Percentiles rank a stretch among this genome's conserved stretches.
These are phyloP conservation scores for Castor canadensis DNA, from an alignment of 2,113 vertebrate genomes.

Conservation along the genomic window DNA sequence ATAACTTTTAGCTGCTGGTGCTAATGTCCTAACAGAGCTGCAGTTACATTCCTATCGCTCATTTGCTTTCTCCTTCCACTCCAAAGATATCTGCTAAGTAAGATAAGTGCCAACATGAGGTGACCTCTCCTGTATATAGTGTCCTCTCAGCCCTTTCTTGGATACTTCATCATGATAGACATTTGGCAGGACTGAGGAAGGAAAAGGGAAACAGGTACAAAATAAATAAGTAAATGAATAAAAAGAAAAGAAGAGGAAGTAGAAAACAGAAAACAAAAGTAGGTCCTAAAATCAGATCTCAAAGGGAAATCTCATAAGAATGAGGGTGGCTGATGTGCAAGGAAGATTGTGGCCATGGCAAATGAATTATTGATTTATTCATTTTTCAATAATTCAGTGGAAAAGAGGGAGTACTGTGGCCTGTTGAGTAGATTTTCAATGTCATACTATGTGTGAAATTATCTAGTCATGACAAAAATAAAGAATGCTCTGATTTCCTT, in stretches of 20 bases:
- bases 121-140: background rate
- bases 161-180: background rate
- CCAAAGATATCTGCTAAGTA: background rate
- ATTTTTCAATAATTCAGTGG: background rate
- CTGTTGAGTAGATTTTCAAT: slow-evolving; percentile 39
- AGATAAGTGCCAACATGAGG: accelerated
- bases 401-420: background rate
- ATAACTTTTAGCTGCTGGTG: background rate
- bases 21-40: background rate
- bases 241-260: background rate
- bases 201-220: background rate
- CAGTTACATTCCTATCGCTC: accelerated
- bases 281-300: background rate
- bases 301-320: background rate
- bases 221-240: background rate
- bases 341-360: background rate
- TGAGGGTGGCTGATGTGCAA: background rate
- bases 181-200: background rate
- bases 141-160: background rate
- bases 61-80: background rate
- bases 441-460: slow-evolving; percentile 60
- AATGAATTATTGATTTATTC: background rate
- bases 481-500: slow-evolving; percentile 18
- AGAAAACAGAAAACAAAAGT: background rate
- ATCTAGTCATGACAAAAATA: slow-evolving; percentile 22